phyloP scores from a whole-genome alignment of 2,888 invertebrate species.

The Vandiemenella viatica region DNA sequence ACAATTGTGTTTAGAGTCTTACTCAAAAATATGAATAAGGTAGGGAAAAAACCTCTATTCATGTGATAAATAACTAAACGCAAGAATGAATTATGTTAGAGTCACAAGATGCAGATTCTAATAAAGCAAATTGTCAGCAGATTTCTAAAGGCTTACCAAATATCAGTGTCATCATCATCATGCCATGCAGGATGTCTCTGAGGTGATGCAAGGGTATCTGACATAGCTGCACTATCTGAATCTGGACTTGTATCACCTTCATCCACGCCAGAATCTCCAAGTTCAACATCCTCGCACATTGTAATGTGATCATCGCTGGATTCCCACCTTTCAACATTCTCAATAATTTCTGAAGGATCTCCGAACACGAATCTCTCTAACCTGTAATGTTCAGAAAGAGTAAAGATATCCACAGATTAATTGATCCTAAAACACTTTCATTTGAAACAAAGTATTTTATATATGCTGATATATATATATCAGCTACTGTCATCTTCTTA shows the following conservation, averaged over 20 bases:
- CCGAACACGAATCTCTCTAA: slow-evolving; percentile 51
- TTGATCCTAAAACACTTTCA: no score
- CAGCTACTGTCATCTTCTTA: no score
- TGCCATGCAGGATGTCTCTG: slow-evolving; percentile 39
- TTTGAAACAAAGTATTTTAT: neutral
- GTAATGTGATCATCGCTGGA: neutral
- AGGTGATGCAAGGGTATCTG: slow-evolving; percentile 6
- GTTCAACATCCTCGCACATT: slow-evolving; percentile 20
- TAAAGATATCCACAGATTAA: no score
- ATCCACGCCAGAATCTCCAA: slow-evolving; percentile 16
- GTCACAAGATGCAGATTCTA: no score
- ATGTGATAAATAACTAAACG: no score
- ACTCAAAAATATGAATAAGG: no score
- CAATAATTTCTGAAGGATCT: slow-evolving; percentile 41
- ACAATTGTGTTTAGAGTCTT: no score
- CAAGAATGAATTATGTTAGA: no score
- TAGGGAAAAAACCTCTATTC: no score
- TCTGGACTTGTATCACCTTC: slow-evolving; percentile 2
- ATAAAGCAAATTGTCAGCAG: no score
- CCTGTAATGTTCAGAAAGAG: slow-evolving; percentile 31
- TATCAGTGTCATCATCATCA: slow-evolving; percentile 49
- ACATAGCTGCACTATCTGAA: slow-evolving; percentile 3
- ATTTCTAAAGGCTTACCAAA: no score
- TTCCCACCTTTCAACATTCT: slow-evolving; percentile 32
- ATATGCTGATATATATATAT: neutral